These are phyloP conservation scores for Gortyna flavago DNA, from an alignment of 2,888 invertebrate genomes.

Conservation along the genomic window DNA sequence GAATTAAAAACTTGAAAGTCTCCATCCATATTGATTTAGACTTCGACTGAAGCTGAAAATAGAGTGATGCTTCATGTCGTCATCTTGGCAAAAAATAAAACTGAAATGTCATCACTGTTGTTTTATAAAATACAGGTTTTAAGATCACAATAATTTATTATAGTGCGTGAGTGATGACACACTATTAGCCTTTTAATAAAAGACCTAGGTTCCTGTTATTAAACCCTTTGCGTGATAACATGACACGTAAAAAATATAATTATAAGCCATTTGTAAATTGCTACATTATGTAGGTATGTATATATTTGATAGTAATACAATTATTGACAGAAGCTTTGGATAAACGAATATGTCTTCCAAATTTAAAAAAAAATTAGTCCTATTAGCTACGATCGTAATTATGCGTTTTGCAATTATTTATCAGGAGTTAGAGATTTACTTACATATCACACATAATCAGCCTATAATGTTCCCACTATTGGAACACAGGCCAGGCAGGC, in stretches of 20 bases:
- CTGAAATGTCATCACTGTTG: not conserved
- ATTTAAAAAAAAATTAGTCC: not conserved
- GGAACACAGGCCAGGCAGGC: too few relatives aligned
- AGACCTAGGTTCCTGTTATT: not conserved
- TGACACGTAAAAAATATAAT: not conserved
- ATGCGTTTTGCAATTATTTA: not conserved
- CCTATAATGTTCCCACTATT: too few relatives aligned
- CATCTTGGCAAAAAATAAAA: not conserved
- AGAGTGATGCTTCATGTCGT: not conserved
- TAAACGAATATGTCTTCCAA: not conserved
- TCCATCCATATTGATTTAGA: not conserved
- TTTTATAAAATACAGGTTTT: conserved; percentile 20
- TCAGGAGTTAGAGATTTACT: not conserved
- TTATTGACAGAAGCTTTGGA: not conserved
- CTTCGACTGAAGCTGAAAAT: not conserved
- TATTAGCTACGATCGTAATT: not conserved
- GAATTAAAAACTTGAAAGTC: not conserved
- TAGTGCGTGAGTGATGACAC: conserved; percentile 20
- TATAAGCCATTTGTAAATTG: not conserved
- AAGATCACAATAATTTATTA: conserved; percentile 2
- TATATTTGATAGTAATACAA: not conserved
- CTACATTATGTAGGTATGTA: not conserved
- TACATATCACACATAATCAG: too few relatives aligned
- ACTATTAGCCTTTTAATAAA: conserved; percentile 16
- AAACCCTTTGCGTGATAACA: not conserved